Conservation (phyloP, 1,140 invertebrate species). For the Zophobas morio region DNA sequence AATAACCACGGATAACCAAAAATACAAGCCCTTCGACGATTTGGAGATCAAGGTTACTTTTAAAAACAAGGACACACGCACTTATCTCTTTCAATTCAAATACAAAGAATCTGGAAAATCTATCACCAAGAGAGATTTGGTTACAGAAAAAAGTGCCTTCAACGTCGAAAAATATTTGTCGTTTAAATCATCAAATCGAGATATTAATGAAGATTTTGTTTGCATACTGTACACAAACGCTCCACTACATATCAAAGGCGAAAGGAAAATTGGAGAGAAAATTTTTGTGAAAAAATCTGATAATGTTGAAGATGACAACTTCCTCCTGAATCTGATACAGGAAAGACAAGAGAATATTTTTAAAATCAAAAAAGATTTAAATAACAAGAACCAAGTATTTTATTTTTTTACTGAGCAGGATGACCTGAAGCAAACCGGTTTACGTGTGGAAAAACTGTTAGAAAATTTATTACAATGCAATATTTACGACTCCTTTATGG, state of each 20-base stretch:
- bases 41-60: not conserved
- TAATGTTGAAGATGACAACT: too few species aligned
- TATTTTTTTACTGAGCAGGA: not conserved
- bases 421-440: not conserved
- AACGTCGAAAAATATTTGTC: not conserved
- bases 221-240: too few species aligned
- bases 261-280: too few species aligned
- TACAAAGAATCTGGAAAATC: not conserved
- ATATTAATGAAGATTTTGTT: too few species aligned
- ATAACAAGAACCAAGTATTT: not conserved
- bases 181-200: too few species aligned
- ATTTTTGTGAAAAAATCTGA: too few species aligned
- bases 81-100: not conserved
- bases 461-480: not conserved
- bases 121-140: not conserved
- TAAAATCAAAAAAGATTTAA: too few species aligned
- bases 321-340: too few species aligned
- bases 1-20: not conserved
- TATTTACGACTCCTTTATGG: not conserved
- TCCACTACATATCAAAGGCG: too few species aligned
- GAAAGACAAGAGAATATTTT: too few species aligned
- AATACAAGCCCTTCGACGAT: not conserved
- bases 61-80: not conserved
- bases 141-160: not conserved
- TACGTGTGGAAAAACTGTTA: not conserved